Base-by-base conservation (phyloP, 2,888 invertebrate genomes). In the Ferrisia virgata region DNA sequence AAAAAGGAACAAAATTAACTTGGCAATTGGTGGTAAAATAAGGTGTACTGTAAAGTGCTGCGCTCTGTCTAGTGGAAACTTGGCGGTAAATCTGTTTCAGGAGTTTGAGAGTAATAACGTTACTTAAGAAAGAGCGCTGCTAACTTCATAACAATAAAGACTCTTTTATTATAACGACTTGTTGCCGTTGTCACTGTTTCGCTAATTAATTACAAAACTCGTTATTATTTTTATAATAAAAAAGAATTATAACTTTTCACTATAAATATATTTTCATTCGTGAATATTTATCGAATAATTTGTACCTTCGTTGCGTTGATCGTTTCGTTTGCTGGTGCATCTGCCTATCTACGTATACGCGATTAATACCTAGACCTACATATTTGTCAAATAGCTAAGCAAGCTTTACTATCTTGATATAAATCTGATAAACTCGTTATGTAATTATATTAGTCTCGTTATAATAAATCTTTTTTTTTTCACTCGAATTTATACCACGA, bases 131-230 rank as follows among this genome's bases (percentile, higher is more conserved):
- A 83, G 39, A 83, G 69, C 39, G 69, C 83, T 72, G 72, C 72
- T 72, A 83, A 83, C 83, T 83, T 69, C 58, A 72, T 72, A 72
- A 76, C 76, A 83, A 83, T 76, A 83, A 83, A 83, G 72, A 83
- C 83, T 82, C 82, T 83, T 76, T 83, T 83, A 83, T 83, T 83
- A 83, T 83, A 83, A 69, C 69, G 83, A 83, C 83, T 83, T 72
- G 83, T 83, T 83, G 72, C 83, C 83, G 83, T 83, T 83, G 83
- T 83, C 83, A 83, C 83, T 76, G 72, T 47, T 47, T 69, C 31
- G n/a, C 76, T 83, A 83, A 83, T 83, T 83, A 83, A 72, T 83
- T 83, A 72, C 83, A 83, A 83, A 83, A 83, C 76, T 83, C 72
- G 43, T 83, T 72, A 47, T 83, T 83, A 83, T 83, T 83, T 72